Evolutionary conservation across 2,888 invertebrate species (phyloP), one percentile per base, ranked within the genome.

Genomic region (Drosophila quinaria): DNA sequence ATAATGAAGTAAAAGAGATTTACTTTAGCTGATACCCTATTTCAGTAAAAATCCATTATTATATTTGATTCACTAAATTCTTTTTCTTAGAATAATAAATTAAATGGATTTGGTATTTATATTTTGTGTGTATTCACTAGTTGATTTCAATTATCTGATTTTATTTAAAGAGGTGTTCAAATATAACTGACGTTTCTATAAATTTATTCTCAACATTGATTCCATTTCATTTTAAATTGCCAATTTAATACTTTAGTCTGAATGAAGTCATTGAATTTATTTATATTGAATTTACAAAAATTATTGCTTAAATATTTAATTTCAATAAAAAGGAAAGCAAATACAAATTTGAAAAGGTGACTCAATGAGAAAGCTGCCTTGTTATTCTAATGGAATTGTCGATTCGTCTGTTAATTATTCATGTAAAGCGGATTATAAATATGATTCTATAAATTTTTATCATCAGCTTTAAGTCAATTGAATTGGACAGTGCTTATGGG

Each of bases 401-500:
- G 15, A 15, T 42, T 5, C 11, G 22, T 2, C 25, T 33, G 9
- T 51, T 61, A 61, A 61, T 51, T 61, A 61, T 80, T 72, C 69
- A 76, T 66, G 64, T 69, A 71, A 70, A 75, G 54, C 65, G 49
- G 62, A 66, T 73, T 61, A 31, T 17, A 55, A 74, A 37, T 54
- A 51, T 68, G 61, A 61, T 58, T 58, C 41, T 68, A 67, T 61
- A 67, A 62, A 49, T 33, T 17, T 56, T 39, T 56, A 56, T 67
- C 35, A 25, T 11, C 47, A 59, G 64, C 67, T 68, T 73, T 35
- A 55, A 58, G 58, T 51, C 41, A 33, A 51, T 49, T 19, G 31
- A 51, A 22, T 33, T n/a, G 33, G 1, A 44, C 11, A 58, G 2
- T 25, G 46, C 46, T 50, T 5, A 25, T 37, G 39, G 47, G n/a